Conservation (phyloP, 2,797 vertebrate species). For the Eleutherodactylus coqui region DNA sequence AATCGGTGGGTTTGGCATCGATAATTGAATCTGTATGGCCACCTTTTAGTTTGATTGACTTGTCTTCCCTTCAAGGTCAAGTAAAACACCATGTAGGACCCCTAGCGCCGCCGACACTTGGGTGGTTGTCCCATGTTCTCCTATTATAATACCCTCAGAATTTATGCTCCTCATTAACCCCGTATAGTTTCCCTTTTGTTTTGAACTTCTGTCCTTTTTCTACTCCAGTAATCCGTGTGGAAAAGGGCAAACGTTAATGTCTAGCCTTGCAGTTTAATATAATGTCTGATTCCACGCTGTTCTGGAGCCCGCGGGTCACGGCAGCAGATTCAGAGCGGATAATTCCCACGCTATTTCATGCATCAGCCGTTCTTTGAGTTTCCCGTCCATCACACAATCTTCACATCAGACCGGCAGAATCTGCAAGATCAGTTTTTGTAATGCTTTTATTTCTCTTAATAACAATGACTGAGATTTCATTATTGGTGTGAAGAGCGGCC, state of each 20-base stretch:
- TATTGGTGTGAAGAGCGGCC: conserved; percentile 23
- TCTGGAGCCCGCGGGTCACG: conserved; percentile 35
- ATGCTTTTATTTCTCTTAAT: conserved; percentile 29
- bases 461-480: conserved; percentile 33
- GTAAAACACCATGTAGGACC: no score
- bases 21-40: no score
- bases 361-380: conserved; percentile 15
- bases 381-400: conserved; percentile 46
- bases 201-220: neutral
- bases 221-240: neutral
- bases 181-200: neutral
- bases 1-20: no score
- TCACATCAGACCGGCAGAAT: conserved; percentile 5
- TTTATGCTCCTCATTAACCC: neutral
- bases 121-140: neutral
- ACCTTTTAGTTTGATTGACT: neutral
- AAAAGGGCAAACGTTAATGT: neutral
- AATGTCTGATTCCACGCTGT: conserved; percentile 20
- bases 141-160: neutral
- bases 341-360: conserved; percentile 48
- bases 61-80: neutral
- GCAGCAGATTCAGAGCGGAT: conserved; percentile 41
- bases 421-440: conserved; percentile 13
- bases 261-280: neutral
- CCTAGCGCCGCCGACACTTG: neutral